Evolutionary conservation across 2,797 vertebrate species (phyloP).

Genomic region (Onychomys leucogaster): DNA sequence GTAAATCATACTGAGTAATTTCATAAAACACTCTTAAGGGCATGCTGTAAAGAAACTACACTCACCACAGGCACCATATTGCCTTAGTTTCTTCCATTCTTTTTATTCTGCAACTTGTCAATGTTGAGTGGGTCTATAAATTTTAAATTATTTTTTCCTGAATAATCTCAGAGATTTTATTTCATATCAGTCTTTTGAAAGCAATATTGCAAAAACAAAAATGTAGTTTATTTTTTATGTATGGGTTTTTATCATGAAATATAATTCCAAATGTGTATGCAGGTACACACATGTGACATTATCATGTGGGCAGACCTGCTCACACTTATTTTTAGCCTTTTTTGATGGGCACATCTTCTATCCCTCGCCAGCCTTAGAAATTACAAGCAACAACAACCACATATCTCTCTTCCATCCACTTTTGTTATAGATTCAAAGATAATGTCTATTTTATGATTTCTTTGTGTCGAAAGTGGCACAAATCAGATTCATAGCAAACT

Average conservation of each 20-base stretch:
- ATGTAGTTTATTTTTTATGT: background rate
- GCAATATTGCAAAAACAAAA: background rate
- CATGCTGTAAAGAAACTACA: background rate
- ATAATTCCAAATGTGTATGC: background rate
- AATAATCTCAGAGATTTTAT: background rate
- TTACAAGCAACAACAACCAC: background rate
- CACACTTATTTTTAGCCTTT: background rate
- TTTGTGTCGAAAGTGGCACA: conserved; percentile 12
- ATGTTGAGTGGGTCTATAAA: background rate
- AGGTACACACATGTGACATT: background rate
- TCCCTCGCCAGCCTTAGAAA: background rate
- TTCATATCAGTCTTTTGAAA: conserved; percentile 38
- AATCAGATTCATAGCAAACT: conserved; percentile 16
- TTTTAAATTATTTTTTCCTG: background rate
- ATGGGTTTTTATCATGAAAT: background rate
- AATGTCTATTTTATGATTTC: conserved; percentile 16
- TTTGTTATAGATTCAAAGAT: background rate
- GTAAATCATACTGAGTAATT: background rate
- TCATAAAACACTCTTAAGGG: background rate
- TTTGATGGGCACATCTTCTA: background rate
- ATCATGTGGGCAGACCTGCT: background rate
- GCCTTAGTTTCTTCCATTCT: background rate
- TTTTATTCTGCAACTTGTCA: background rate
- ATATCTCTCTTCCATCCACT: background rate
- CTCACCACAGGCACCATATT: background rate